Base-by-base conservation (phyloP, 2,113 vertebrate genomes). In the Mormoops blainvillei region DNA sequence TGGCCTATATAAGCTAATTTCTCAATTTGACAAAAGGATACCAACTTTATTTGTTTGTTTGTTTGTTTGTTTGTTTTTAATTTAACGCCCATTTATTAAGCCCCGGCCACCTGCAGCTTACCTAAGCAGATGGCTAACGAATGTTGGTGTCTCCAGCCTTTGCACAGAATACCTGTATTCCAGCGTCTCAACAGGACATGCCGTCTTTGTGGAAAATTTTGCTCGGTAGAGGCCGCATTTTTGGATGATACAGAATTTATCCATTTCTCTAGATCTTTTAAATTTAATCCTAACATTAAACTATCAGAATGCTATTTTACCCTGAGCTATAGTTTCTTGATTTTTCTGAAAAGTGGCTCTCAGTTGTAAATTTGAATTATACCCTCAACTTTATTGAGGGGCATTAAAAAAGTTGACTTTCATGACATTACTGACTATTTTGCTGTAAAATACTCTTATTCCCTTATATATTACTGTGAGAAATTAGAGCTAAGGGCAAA, bases 401-500 rank as follows among this genome's bases (percentile, higher is more conserved):
- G 7, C 22, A 82, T 31, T 74, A 84, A 58, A 89, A 70, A 50
- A 41, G 33, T 33, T 26, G 43, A 0, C n/a, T 74, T 73, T 33
- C 74, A 61, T 89, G 28, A 77, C 24, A 48, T 87, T 71, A 81
- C 81, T 52, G 41, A 24, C 71, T 50, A 43, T 94, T 92, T 88
- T 97, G 26, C 15, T 41, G 18, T 76, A 7, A 63, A 18, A 85
- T 52, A 63, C 28, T 74, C 22, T 90, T 61, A 73, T 58, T 90
- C 33, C 33, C 13, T 19, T 68, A 19, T 50, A 71, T 86, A 83
- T 71, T 94, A 63, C 19, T 45, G 38, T 74, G 73, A 94, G 77
- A 92, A 96, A 95, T 94, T 94, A 94, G 85, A 96, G 43, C 61
- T 45, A 36, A 94, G 71, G 73, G 82, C 85, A 95, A 92, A 88